Percentiles rank a stretch among this genome's conserved stretches.
Evolutionary conservation across 1,140 invertebrate genomes (phyloP).

Genomic region (Aphelenchoides besseyi): DNA sequence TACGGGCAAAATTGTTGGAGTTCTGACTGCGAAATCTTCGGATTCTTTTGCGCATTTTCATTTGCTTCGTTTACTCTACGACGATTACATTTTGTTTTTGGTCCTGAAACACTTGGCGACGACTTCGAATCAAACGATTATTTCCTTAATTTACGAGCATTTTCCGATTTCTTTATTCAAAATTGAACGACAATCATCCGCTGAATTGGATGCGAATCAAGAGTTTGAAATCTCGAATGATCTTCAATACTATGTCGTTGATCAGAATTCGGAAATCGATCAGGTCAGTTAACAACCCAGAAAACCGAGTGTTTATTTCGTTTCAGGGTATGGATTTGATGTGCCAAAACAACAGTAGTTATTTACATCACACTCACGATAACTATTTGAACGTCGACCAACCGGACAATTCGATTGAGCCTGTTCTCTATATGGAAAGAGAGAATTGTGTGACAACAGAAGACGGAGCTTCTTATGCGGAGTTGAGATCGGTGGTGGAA

Average conservation of each 20-base stretch:
- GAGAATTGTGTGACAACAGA: not conserved
- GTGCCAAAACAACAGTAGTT: constrained; percentile 1
- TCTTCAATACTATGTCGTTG: constrained; percentile 1
- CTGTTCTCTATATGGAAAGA: not conserved
- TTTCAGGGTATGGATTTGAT: constrained; percentile 10
- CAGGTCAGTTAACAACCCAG: not conserved
- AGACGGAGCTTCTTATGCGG: constrained; percentile 1
- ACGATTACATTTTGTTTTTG: constrained; percentile 98
- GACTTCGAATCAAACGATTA: constrained; percentile 82
- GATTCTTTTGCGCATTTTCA: constrained; percentile 98
- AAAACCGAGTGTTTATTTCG: no score
- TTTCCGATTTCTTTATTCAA: constrained; percentile 1
- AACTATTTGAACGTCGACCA: not conserved
- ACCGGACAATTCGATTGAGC: not conserved
- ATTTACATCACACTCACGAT: not conserved
- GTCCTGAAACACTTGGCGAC: constrained; percentile 93
- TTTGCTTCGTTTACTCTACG: constrained; percentile 89
- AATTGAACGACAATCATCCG: not conserved
- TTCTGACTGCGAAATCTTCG: constrained; percentile 87
- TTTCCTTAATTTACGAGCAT: constrained; percentile 75
- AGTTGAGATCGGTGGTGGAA: constrained; percentile 1
- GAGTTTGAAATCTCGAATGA: not conserved
- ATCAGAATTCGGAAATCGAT: constrained; percentile 6
- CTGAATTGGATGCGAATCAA: not conserved
- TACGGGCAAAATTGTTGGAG: constrained; percentile 83